Conservation (phyloP, 2,797 vertebrate species). For the Phalloptychus januarius region DNA sequence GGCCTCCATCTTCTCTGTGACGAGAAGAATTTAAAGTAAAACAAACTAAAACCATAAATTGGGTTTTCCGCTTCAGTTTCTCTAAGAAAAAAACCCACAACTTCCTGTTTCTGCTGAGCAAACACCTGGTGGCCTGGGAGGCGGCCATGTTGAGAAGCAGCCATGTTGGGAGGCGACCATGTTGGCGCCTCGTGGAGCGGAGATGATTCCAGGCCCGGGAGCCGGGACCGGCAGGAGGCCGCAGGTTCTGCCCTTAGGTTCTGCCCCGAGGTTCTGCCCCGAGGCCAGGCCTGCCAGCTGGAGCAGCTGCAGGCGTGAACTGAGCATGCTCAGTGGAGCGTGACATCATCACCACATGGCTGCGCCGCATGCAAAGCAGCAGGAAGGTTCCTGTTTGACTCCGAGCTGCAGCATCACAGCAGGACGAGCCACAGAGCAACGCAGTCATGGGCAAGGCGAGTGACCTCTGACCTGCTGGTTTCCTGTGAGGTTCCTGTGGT, state of each 20-base stretch:
- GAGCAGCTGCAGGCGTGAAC: neutral
- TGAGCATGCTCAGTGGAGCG: neutral
- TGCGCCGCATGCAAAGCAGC: slow-evolving; percentile 59
- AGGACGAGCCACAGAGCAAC: neutral
- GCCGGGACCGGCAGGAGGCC: too few relatives aligned
- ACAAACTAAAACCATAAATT: too few relatives aligned
- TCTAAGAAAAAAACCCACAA: slow-evolving; percentile 10
- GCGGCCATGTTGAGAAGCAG: too few relatives aligned
- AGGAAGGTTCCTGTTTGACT: neutral
- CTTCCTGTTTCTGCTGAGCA: slow-evolving; percentile 64
- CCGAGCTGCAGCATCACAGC: neutral
- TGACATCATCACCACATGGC: neutral
- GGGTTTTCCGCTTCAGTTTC: neutral
- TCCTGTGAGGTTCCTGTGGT: too few relatives aligned
- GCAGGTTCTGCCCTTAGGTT: too few relatives aligned
- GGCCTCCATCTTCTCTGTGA: too few relatives aligned
- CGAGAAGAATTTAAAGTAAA: too few relatives aligned
- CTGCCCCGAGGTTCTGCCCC: too few relatives aligned
- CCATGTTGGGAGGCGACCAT: too few relatives aligned
- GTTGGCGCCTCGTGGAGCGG: too few relatives aligned
- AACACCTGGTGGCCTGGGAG: slow-evolving; percentile 56
- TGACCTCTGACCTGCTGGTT: neutral
- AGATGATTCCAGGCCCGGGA: too few relatives aligned
- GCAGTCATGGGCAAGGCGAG: slow-evolving; percentile 64
- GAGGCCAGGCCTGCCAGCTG: too few relatives aligned